Percentiles rank a stretch among this genome's conserved stretches.
Evolutionary conservation across 2,888 invertebrate species (phyloP).

Genomic region (Cosmorhoe ocellata): DNA sequence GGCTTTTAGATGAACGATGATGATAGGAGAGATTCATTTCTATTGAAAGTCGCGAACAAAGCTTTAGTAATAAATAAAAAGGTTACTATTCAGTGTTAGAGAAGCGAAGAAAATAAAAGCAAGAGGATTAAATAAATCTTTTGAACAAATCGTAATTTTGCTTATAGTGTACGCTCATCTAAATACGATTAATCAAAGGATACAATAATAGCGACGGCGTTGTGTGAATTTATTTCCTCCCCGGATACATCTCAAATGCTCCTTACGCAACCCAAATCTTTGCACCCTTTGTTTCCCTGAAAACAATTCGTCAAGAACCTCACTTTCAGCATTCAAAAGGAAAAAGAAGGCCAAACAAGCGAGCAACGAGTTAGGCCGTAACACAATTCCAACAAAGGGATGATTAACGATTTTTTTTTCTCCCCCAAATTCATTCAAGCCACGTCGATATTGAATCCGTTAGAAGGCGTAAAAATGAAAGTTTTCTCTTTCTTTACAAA

Average conservation of each 20-base stretch:
- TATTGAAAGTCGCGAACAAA: no score
- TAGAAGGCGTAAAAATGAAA: conserved; percentile 80
- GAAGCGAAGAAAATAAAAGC: no score
- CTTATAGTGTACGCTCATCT: neutral
- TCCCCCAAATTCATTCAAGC: conserved; percentile 76
- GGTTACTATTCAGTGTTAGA: no score
- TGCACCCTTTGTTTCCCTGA: conserved; percentile 62
- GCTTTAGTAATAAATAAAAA: no score
- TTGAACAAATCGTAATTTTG: neutral
- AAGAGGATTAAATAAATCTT: no score
- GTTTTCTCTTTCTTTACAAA: conserved; percentile 72
- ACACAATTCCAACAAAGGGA: conserved; percentile 82
- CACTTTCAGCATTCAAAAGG: conserved; percentile 73
- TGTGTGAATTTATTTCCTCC: conserved; percentile 33
- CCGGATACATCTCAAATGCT: conserved; percentile 39
- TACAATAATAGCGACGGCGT: conserved; percentile 14
- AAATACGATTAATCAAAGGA: conserved; percentile 21
- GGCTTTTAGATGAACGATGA: neutral
- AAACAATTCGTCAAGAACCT: conserved; percentile 80
- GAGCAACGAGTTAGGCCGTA: conserved; percentile 81
- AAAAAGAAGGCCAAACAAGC: conserved; percentile 79
- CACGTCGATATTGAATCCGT: conserved; percentile 81
- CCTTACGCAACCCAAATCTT: conserved; percentile 46
- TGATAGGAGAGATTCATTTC: no score
- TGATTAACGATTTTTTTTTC: conserved; percentile 80